Conservation (phyloP, 2,797 vertebrate species). For the Protosalanx chinensis region DNA sequence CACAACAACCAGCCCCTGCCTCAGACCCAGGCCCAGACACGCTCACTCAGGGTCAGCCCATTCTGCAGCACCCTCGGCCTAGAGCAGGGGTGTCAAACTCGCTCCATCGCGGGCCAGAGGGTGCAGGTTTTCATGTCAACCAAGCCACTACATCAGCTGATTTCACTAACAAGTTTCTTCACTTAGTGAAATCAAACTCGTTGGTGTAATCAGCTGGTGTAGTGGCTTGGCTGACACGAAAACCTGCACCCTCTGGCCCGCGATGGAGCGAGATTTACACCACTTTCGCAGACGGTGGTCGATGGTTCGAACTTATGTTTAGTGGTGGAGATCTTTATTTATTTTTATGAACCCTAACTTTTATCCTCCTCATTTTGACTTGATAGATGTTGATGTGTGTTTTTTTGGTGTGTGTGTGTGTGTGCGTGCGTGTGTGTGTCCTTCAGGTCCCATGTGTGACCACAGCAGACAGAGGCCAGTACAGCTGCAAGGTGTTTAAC, state of each 20-base stretch:
- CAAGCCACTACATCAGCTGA: too few relatives aligned
- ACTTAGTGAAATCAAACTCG: too few relatives aligned
- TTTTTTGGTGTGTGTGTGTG: neutral
- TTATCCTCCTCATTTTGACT: neutral
- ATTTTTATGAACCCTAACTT: neutral
- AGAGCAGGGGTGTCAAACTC: too few relatives aligned
- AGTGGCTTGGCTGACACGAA: too few relatives aligned
- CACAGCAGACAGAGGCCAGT: slow-evolving; percentile 78
- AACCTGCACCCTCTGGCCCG: too few relatives aligned
- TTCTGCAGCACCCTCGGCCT: neutral
- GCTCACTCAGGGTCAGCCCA: slow-evolving; percentile 64
- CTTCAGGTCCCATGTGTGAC: slow-evolving; percentile 75
- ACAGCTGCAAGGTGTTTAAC: slow-evolving; percentile 78
- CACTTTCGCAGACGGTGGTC: neutral
- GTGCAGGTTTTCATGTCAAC: too few relatives aligned
- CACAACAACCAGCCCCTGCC: slow-evolving; percentile 65
- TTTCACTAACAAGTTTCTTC: too few relatives aligned
- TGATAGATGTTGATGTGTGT: neutral
- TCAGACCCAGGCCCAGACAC: slow-evolving; percentile 58
- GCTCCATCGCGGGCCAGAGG: too few relatives aligned
- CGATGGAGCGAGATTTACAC: too few relatives aligned
- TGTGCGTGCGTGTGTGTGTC: slow-evolving; percentile 4
- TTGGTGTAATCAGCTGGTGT: too few relatives aligned
- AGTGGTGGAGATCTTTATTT: neutral
- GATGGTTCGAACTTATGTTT: neutral